These are phyloP conservation scores for Alloplasta piceator DNA, from an alignment of 2,888 invertebrate species.

Conservation along the genomic window DNA sequence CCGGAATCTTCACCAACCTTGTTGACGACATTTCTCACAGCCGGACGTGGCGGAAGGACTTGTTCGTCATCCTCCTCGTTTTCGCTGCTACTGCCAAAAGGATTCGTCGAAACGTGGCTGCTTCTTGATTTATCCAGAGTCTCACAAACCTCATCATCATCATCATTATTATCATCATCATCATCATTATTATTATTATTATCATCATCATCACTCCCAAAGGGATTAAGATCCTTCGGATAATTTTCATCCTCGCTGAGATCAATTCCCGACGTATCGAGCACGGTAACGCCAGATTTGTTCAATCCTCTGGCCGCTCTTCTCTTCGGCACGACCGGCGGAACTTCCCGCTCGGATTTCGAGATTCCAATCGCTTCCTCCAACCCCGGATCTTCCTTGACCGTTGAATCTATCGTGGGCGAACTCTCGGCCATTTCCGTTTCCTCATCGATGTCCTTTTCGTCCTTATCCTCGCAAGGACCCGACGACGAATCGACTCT, in stretches of 20 bases:
- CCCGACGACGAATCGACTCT: constrained; percentile 13
- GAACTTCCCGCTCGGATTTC: neutral
- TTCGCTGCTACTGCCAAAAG: constrained; percentile 86
- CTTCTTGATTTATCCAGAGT: constrained; percentile 42
- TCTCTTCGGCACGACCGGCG: constrained; percentile 31
- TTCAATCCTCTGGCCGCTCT: neutral
- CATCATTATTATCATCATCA: constrained; percentile 86
- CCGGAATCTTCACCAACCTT: constrained; percentile 43
- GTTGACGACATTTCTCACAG: constrained; percentile 70
- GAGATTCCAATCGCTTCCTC: neutral
- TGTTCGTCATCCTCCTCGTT: constrained; percentile 27
- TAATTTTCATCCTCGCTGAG: constrained; percentile 83
- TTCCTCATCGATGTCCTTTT: constrained; percentile 3
- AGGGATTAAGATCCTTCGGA: constrained; percentile 93
- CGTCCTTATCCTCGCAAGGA: neutral
- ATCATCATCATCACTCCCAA: constrained; percentile 89
- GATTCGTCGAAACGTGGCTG: constrained; percentile 84
- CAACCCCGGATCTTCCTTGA: constrained; percentile 18
- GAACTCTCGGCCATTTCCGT: neutral
- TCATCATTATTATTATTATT: constrained; percentile 87
- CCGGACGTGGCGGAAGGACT: constrained; percentile 81
- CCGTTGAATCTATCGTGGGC: neutral
- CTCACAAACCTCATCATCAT: neutral
- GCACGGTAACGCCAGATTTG: constrained; percentile 52
- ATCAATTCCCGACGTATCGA: constrained; percentile 66